phyloP scores from a whole-genome alignment of 23 tunicate genomes.

The Ciona savignyi region DNA sequence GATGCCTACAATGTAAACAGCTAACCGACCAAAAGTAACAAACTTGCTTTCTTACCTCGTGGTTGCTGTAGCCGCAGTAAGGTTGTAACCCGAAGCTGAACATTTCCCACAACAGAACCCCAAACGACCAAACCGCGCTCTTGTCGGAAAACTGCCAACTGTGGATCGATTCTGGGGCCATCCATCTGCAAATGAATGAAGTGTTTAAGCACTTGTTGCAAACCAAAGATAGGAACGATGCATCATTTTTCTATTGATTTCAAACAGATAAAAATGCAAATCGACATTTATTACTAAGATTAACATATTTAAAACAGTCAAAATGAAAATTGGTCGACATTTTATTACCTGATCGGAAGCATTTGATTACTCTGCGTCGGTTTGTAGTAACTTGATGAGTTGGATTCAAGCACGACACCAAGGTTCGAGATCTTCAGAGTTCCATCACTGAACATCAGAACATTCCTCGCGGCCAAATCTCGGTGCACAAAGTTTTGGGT shows the following conservation, averaged over 20 bases:
- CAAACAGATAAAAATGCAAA: not conserved
- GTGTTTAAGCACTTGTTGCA: no score
- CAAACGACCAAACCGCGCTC: constrained; percentile 80
- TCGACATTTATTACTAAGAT: not conserved
- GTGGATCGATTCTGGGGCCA: constrained; percentile 84
- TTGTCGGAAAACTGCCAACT: constrained; percentile 69
- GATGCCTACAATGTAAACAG: no score
- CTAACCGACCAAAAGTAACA: no score
- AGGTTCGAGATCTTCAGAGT: constrained; percentile 53
- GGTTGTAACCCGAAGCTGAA: constrained; percentile 77
- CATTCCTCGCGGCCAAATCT: constrained; percentile 74
- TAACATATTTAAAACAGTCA: not conserved
- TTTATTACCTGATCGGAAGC: constrained; percentile 89
- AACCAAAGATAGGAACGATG: no score
- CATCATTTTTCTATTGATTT: not conserved
- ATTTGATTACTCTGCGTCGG: constrained; percentile 56
- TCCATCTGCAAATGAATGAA: constrained; percentile 81
- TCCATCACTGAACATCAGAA: constrained; percentile 47
- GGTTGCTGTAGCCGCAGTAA: constrained; percentile 92
- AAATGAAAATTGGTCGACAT: not conserved
- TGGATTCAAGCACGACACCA: constrained; percentile 57
- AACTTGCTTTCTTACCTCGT: constrained; percentile 82
- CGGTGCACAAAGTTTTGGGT: constrained; percentile 52
- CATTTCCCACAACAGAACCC: constrained; percentile 92
- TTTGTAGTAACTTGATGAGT: constrained; percentile 56